Evolutionary conservation across 2,797 vertebrate species (phyloP), one percentile per base, ranked within the genome.

Genomic region (Gorsachius magnificus): DNA sequence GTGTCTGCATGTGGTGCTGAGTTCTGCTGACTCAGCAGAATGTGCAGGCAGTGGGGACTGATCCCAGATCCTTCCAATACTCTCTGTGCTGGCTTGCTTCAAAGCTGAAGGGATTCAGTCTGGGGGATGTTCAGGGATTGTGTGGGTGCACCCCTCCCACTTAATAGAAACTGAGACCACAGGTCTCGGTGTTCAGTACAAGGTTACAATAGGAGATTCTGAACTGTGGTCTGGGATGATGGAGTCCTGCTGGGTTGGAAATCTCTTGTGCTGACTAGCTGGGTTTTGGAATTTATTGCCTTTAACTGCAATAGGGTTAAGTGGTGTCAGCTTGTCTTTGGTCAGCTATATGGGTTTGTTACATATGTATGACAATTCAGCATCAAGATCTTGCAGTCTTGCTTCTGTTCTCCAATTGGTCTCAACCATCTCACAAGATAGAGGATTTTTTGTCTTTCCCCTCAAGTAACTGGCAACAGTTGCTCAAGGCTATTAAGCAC

Each of bases 111-210:
- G 43, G 22, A 20, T 48, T 85, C 20, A 7, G 9, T 4, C 1
- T 0, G 2, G 25, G 9, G 4, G 4, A 15, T 8, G 3, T 14
- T 51, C 13, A 19, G 22, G 33, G 4, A 0, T 4, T 33, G 9
- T 46, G 35, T n/a, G 64, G 9, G 2, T 56, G 14, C 24, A 19
- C 16, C 63, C 25, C 13, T 14, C 14, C 7, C 5, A 3, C 6
- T 51, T 58, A 54, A 22, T 1, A n/a, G 48, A 13, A 28, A 17
- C 7, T 29, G 9, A 38, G 11, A 5, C 3, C 13, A 5, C 0
- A 29, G 24, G 5, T 56, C 35, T 90, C 11, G 16, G 2, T 5
- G 2, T 7, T 68, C 19, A 54, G 24, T 16, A 24, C 5, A 10
- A 58, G 10, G 12, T 2, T 75, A 14, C 6, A 51, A 5, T 1